A percentile compares a stretch with the other conserved stretches of the same genome.
Evolutionary conservation across 2,888 invertebrate genomes (phyloP).

Genomic region (Bombylius major): DNA sequence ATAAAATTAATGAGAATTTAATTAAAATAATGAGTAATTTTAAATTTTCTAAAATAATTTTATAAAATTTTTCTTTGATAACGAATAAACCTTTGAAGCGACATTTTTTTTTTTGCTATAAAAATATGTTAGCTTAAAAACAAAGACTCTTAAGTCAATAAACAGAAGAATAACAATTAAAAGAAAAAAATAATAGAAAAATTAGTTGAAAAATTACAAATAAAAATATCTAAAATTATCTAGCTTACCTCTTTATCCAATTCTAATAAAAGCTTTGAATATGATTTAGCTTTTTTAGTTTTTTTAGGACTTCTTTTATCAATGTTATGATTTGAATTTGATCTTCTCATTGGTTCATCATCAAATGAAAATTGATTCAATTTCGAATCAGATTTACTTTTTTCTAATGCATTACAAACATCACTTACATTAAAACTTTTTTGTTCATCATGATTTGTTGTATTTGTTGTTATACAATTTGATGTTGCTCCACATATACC

Average conservation of each 20-base stretch:
- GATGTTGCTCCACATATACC: not conserved
- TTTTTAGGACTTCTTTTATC: slow-evolving; percentile 34
- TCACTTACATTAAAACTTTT: slow-evolving; percentile 13
- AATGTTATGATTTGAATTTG: slow-evolving; percentile 44
- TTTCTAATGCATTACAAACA: slow-evolving; percentile 38
- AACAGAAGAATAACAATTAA: too few relatives aligned
- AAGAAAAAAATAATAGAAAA: too few relatives aligned
- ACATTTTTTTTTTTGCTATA: too few relatives aligned
- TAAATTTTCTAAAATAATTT: too few relatives aligned
- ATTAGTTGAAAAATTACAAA: not conserved
- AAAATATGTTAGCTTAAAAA: too few relatives aligned
- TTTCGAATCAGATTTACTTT: slow-evolving; percentile 55
- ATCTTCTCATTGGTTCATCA: slow-evolving; percentile 39
- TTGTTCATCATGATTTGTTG: not conserved
- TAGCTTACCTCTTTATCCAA: slow-evolving; percentile 38
- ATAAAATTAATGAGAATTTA: too few relatives aligned
- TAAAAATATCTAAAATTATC: not conserved
- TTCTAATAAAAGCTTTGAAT: slow-evolving; percentile 41
- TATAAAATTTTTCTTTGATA: too few relatives aligned
- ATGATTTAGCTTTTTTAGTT: slow-evolving; percentile 45
- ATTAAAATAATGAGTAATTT: too few relatives aligned
- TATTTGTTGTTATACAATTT: not conserved
- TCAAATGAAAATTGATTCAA: slow-evolving; percentile 36
- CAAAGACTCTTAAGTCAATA: too few relatives aligned
- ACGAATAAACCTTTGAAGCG: too few relatives aligned